These are phyloP conservation scores for Platycnemis pennipes DNA, from an alignment of 2,888 invertebrate species.

Conservation along the genomic window DNA sequence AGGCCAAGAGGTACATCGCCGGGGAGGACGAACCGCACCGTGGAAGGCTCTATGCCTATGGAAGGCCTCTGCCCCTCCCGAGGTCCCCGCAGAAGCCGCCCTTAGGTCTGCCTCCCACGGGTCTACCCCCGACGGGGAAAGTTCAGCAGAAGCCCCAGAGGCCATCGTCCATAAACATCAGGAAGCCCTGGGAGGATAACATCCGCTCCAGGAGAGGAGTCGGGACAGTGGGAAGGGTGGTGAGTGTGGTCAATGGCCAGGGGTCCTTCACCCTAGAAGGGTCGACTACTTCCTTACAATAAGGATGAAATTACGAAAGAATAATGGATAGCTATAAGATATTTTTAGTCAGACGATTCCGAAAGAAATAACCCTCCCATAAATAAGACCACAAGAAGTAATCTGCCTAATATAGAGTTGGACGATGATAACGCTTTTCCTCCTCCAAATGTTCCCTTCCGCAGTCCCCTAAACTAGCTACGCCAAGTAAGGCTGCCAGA, in stretches of 20 bases:
- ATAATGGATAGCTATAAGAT: too few species aligned
- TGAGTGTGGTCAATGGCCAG: background rate
- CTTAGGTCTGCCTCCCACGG: background rate
- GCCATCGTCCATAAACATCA: slow-evolving; percentile 43
- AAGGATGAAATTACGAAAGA: too few species aligned
- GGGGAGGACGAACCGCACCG: background rate
- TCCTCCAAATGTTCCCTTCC: too few species aligned
- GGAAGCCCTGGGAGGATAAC: slow-evolving; percentile 54
- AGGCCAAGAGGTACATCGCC: slow-evolving; percentile 21
- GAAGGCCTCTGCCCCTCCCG: background rate
- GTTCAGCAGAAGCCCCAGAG: slow-evolving; percentile 19
- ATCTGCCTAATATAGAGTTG: too few species aligned
- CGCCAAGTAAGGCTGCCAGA: too few species aligned
- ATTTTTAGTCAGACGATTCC: too few species aligned
- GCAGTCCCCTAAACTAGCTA: too few species aligned
- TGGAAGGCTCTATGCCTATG: background rate
- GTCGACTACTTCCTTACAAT: background rate
- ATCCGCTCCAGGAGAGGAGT: background rate
- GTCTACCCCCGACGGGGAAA: slow-evolving; percentile 36
- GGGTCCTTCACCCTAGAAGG: background rate
- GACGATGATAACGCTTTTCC: too few species aligned
- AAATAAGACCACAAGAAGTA: too few species aligned
- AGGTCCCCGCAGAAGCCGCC: background rate
- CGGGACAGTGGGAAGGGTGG: background rate
- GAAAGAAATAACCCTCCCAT: too few species aligned